phyloP scores from a whole-genome alignment of 2,113 vertebrate genomes.

The Abramis brama region DNA sequence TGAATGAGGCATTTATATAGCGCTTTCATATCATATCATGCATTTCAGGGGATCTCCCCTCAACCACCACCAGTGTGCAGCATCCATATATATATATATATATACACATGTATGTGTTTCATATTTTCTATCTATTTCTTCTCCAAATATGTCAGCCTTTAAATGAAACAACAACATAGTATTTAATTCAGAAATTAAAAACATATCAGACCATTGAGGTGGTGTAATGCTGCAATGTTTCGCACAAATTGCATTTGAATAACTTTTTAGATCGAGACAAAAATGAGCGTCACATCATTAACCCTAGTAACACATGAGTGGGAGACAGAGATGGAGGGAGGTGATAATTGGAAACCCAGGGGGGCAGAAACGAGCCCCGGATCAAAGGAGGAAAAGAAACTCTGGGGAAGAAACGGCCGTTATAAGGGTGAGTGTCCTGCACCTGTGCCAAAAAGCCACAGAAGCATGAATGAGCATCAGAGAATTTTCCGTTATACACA shows the following conservation, averaged over 20 bases:
- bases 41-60: too few relatives aligned
- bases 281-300: not conserved
- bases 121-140: not conserved
- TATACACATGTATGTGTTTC: too few relatives aligned
- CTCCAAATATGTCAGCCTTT: not conserved
- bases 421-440: slow-evolving; percentile 33
- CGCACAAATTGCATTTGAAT: not conserved
- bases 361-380: slow-evolving; percentile 24
- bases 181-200: not conserved
- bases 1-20: too few relatives aligned
- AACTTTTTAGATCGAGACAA: not conserved
- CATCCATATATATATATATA: too few relatives aligned
- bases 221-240: not conserved
- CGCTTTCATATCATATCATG: too few relatives aligned
- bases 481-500: slow-evolving; percentile 36
- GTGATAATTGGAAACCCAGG: slow-evolving; percentile 1
- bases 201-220: not conserved
- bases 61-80: too few relatives aligned
- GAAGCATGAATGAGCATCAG: slow-evolving; percentile 18
- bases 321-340: not conserved
- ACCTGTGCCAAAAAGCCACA: slow-evolving; percentile 42
- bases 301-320: not conserved
- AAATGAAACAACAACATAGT: not conserved
- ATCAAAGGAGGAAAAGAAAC: slow-evolving; percentile 41
- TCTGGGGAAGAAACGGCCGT: slow-evolving; percentile 33